Conservation (phyloP, 2,888 invertebrate genomes). For the Fissipunctia ypsillon region DNA sequence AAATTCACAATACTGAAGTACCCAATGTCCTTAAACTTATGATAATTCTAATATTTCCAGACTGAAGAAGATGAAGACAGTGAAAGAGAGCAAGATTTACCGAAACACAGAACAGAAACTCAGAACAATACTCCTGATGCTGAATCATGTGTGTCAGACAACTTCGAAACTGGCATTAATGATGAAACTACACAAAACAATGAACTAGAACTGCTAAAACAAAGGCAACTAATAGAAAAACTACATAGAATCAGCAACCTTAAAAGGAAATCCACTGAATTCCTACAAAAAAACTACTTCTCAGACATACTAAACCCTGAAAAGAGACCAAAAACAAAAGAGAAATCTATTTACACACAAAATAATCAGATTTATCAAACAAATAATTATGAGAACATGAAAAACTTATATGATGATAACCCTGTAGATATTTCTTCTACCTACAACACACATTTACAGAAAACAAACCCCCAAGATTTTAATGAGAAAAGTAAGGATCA, state of each 20-base stretch:
- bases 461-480: conserved; percentile 72
- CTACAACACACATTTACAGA: conserved; percentile 77
- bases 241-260: conserved; percentile 85
- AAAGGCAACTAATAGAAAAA: conserved; percentile 86
- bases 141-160: conserved; percentile 80
- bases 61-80: conserved; percentile 85
- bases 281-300: conserved; percentile 85
- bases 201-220: conserved; percentile 82
- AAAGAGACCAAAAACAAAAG: conserved; percentile 85
- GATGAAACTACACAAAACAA: conserved; percentile 78
- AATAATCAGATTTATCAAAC: conserved; percentile 75
- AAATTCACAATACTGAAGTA: neutral
- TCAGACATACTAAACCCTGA: conserved; percentile 81
- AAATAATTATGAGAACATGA: conserved; percentile 80
- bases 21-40: conserved; percentile 1
- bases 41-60: conserved; percentile 69
- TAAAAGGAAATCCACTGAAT: conserved; percentile 88
- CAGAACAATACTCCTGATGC: conserved; percentile 79
- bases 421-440: conserved; percentile 81
- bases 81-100: conserved; percentile 81
- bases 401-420: conserved; percentile 83
- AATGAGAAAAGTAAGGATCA: conserved; percentile 79
- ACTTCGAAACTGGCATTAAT: conserved; percentile 75
- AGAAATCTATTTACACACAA: conserved; percentile 79
- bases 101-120: conserved; percentile 78